A percentile compares a stretch with the other conserved stretches of the same genome.
phyloP scores from a whole-genome alignment of 2,888 invertebrate genomes.

The Hydriomena furcata region DNA sequence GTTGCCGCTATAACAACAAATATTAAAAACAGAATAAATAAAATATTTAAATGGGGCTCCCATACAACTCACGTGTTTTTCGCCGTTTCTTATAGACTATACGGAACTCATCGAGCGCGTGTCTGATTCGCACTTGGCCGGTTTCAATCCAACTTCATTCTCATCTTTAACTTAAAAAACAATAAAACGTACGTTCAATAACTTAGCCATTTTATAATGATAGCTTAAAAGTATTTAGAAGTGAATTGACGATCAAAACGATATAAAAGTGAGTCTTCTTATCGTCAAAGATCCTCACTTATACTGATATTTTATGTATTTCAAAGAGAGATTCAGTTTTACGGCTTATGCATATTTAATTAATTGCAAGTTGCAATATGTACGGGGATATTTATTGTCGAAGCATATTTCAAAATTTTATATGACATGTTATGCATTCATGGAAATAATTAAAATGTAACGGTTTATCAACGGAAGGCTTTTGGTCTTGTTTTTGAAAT shows the following conservation, averaged over 20 bases:
- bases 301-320: conserved; percentile 36
- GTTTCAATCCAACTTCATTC: conserved; percentile 3
- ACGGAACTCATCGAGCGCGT: too few species aligned
- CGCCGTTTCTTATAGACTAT: too few species aligned
- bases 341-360: conserved; percentile 57
- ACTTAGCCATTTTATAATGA: conserved; percentile 24
- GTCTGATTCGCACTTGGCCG: too few species aligned
- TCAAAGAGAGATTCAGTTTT: conserved; percentile 50
- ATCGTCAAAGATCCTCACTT: conserved; percentile 36
- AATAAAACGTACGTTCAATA: conserved; percentile 24
- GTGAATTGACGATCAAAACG: conserved; percentile 30
- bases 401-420: conserved; percentile 43
- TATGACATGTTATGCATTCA: conserved; percentile 34
- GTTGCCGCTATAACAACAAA: too few species aligned
- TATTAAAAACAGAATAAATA: too few species aligned
- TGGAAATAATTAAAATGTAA: conserved; percentile 26
- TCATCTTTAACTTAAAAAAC: conserved; percentile 15
- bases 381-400: conserved; percentile 47
- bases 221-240: conserved; percentile 25
- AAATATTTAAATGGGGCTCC: too few species aligned
- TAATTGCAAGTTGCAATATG: conserved; percentile 50
- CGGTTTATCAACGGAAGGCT: conserved; percentile 5
- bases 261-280: conserved; percentile 26
- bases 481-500: conserved; percentile 5
- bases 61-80: too few species aligned